Evolutionary conservation across 2,888 invertebrate species (phyloP).

Genomic region (Smittia aterrima): DNA sequence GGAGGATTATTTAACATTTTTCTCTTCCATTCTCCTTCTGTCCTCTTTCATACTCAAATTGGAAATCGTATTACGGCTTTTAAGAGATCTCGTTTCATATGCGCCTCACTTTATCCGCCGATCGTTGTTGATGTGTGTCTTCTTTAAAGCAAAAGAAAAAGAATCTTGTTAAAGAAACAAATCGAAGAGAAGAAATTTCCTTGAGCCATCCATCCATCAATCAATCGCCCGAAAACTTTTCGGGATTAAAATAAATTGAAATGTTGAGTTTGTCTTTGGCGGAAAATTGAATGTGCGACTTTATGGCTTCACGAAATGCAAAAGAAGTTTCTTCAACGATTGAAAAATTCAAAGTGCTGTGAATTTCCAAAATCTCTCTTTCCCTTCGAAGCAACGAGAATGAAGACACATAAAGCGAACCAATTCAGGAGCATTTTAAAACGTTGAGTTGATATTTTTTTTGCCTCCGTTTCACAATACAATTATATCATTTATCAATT

Average conservation of each 20-base stretch:
- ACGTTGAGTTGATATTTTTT: neutral
- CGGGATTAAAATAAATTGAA: slow-evolving; percentile 10
- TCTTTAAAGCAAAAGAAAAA: slow-evolving; percentile 1
- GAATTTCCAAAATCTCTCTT: no score
- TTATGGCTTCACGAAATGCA: no score
- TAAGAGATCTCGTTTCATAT: slow-evolving; percentile 17
- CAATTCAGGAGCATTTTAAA: slow-evolving; percentile 13
- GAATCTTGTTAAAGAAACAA: slow-evolving; percentile 19
- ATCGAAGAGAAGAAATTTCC: slow-evolving; percentile 9
- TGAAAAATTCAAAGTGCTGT: no score
- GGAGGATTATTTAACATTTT: slow-evolving; percentile 9
- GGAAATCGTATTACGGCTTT: slow-evolving; percentile 26
- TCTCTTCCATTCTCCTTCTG: neutral
- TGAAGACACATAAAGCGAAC: neutral
- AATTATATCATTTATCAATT: slow-evolving; percentile 36
- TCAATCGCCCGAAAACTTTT: neutral
- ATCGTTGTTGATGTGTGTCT: slow-evolving; percentile 13
- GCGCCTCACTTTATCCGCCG: slow-evolving; percentile 9
- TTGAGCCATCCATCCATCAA: slow-evolving; percentile 21
- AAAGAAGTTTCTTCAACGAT: neutral
- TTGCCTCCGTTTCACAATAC: slow-evolving; percentile 11
- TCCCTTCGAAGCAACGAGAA: no score
- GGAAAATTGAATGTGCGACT: no score
- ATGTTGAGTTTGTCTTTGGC: no score
- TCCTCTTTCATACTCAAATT: slow-evolving; percentile 13